A percentile compares a stretch with the other conserved stretches of the same genome.
These are phyloP conservation scores for Anolis apletophallus DNA, from an alignment of 2,797 vertebrate genomes.

Conservation along the genomic window DNA sequence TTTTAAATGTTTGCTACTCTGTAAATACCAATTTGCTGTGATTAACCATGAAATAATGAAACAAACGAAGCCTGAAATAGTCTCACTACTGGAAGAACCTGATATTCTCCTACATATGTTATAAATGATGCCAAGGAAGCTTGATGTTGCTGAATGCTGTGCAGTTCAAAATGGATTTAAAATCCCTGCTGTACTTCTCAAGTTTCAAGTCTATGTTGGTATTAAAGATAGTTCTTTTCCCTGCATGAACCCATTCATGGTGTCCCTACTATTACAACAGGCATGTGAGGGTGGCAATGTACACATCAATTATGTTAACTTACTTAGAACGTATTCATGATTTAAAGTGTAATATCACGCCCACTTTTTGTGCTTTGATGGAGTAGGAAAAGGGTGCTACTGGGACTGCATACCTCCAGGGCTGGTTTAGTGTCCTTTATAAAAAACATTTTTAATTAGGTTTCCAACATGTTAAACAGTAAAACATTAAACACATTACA, in stretches of 20 bases:
- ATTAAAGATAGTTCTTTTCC: neutral
- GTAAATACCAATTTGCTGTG: conserved; percentile 11
- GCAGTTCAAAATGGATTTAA: neutral
- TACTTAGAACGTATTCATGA: neutral
- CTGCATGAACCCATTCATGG: neutral
- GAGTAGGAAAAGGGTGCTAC: too few relatives aligned
- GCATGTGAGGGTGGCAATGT: neutral
- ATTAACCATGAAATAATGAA: conserved; percentile 9
- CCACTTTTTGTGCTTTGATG: neutral
- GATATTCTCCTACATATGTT: neutral
- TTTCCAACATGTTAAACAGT: too few relatives aligned
- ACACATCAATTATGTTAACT: neutral
- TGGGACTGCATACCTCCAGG: too few relatives aligned
- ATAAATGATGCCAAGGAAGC: neutral
- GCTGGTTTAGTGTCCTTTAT: too few relatives aligned
- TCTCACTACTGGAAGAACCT: neutral
- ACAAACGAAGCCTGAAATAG: neutral
- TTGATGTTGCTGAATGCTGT: neutral
- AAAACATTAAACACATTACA: too few relatives aligned
- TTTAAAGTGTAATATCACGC: neutral
- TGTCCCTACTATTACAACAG: neutral
- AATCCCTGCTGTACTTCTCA: neutral
- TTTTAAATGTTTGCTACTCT: conserved; percentile 31
- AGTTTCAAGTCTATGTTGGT: neutral
- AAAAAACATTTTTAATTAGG: too few relatives aligned